Evolutionary conservation across 2,113 vertebrate genomes (phyloP), one percentile per base, ranked within the genome.

Genomic region (Scopus umbretta): DNA sequence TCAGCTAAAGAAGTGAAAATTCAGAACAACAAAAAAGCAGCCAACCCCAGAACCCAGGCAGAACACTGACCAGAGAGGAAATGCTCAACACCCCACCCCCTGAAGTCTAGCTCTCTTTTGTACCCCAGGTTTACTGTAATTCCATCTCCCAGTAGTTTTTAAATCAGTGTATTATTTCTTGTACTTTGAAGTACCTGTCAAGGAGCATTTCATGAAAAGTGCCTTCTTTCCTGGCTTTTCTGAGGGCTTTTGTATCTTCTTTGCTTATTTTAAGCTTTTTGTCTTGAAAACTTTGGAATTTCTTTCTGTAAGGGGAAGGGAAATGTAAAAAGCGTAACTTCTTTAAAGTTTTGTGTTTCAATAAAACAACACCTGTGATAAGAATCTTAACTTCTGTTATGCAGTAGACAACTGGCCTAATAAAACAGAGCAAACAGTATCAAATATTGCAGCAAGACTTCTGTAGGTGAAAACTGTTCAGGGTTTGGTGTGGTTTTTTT

Each of bases 261-360:
- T 99, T 98, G 91, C 99, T 99, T 96, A 99, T 97, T 98, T 99
- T 98, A 89, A 99, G 99, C 85, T 98, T 99, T 55, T 98, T 98
- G 94, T 99, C 99, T 97, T 99, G 99, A 97, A 99, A 99, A 97
- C 99, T 99, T 98, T 99, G 99, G 95, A 99, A 99, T 97, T 99
- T 99, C 96, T 99, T 99, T 90, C 99, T 99, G 98, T 80, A 96
- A 97, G 78, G 47, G 70, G 32, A 5, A 13, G 36, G 38, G 23
- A 29, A 13, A 20, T 4, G 7, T 25, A 42, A 62, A 34, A 29
- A 45, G 4, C 8, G 1, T 16, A 84, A 80, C 3, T 20, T 72
- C 12, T 13, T 36, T 22, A 4, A 84, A 81, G 43, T 6, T 61
- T 58, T 56, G 15, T 53, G 32, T 65, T 66, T 65, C 32, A 80